Base-by-base conservation (phyloP, 2,888 invertebrate genomes). In the Leptopilina myrica region DNA sequence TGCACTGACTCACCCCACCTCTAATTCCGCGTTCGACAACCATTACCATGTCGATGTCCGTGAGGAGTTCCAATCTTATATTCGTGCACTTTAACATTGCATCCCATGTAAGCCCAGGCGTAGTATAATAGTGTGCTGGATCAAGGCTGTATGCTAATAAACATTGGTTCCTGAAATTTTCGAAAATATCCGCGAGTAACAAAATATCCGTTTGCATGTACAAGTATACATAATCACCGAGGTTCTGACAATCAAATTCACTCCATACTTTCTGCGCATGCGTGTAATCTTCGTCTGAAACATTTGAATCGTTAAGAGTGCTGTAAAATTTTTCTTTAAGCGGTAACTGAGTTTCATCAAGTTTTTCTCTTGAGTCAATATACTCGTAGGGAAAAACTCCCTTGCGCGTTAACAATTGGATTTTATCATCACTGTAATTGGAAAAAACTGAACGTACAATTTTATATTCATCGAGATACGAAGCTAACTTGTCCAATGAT, bases 11-110 rank as follows among this genome's bases (percentile, higher is more conserved):
- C 5, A 80, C 15, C 43, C 15, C 56, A 20, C 76, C 76, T 40
- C 76, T 46, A 26, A 33, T 76, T 15, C 62, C 62, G 0, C 64
- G 62, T 40, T 76, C 62, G 5, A 76, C 40, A 33, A 76, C 43
- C 33, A 76, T 26, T 7, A 76, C 33, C 76, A 62, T 76, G 11
- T 62, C 33, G 33, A 76, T 62, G 15, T 76, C 64, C 7, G 26
- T 76, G 14, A 76, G 5, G 8, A 76, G 49, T 64, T 76, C 40
- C 11, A 76, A 7, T 62, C 80, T 8, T 33, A 84, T 46, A 6
- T 46, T 46, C 3, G 83, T 83, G 64, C 65, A 66, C 40, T 82
- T 83, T 4, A 85, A 67, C 82, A 83, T 81, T 5, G 79, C 80
- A 53, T 83, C 83, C 73, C 78, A 83, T 0, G 82, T 65, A 4